phyloP scores from a whole-genome alignment of 30 jellyfish, hydroid and myxozoan species.

The Aurelia aurita complex sp. Pacific region DNA sequence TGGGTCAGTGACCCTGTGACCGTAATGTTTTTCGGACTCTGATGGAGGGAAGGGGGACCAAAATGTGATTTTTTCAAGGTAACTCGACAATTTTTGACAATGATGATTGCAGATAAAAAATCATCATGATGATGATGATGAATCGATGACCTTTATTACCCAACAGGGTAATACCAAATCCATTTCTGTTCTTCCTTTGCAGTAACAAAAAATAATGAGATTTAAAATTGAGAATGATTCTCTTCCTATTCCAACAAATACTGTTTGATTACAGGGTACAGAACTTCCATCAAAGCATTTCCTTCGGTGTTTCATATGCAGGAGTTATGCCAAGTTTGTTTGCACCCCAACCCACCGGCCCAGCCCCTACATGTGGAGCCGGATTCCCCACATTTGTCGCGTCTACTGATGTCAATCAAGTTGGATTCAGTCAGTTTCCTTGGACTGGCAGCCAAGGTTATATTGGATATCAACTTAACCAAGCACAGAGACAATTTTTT shows the following conservation, averaged over 20 bases:
- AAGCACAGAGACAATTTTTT: constrained; percentile 55
- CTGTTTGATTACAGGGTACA: constrained; percentile 65
- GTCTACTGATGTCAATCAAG: constrained; percentile 68
- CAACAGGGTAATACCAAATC: too few relatives aligned
- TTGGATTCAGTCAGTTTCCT: constrained; percentile 80
- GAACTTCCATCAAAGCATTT: constrained; percentile 69
- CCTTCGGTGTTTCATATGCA: constrained; percentile 95
- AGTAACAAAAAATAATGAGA: too few relatives aligned
- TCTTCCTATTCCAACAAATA: background rate
- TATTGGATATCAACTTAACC: constrained; percentile 72
- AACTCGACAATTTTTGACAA: too few relatives aligned
- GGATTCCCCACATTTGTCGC: constrained; percentile 71
- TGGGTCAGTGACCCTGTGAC: too few relatives aligned
- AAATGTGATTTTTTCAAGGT: too few relatives aligned
- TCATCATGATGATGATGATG: too few relatives aligned
- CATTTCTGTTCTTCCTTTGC: too few relatives aligned
- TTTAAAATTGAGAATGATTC: background rate
- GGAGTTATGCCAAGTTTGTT: constrained; percentile 83
- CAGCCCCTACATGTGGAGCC: constrained; percentile 91
- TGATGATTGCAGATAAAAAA: too few relatives aligned
- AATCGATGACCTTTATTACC: too few relatives aligned
- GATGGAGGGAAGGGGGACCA: too few relatives aligned
- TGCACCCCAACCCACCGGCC: constrained; percentile 79
- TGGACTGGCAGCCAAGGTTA: constrained; percentile 83
- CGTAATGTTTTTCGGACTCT: too few relatives aligned